Conservation (phyloP, 2,113 vertebrate species). For the Calyptomena viridis region DNA sequence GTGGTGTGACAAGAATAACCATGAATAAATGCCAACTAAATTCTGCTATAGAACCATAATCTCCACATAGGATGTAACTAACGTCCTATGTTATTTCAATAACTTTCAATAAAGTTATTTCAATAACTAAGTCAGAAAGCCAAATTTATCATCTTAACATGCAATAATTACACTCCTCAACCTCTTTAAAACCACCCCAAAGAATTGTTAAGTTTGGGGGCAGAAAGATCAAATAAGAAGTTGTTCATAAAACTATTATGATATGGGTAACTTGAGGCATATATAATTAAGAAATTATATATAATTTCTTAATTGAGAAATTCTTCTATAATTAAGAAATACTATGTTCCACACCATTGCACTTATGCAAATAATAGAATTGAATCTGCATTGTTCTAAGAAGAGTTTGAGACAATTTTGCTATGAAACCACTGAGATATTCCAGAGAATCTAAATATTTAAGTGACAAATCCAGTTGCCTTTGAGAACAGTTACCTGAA, state of each 20-base stretch:
- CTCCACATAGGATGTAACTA: background rate
- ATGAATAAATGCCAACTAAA: background rate
- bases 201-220: background rate
- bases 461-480: background rate
- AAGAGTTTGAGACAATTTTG: background rate
- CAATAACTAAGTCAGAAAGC: background rate
- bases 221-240: background rate
- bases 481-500: background rate
- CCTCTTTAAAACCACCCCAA: background rate
- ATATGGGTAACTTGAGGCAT: background rate
- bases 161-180: background rate
- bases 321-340: no score
- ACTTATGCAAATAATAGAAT: background rate
- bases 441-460: background rate
- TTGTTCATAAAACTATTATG: background rate
- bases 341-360: no score
- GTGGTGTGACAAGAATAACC: background rate
- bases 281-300: background rate
- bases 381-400: background rate
- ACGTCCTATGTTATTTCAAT: background rate
- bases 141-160: background rate
- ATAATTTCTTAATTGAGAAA: no score
- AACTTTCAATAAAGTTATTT: background rate
- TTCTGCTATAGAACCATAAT: background rate
- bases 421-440: background rate